Conservation (phyloP, 2,113 vertebrate species). For the Arizona elegans region DNA sequence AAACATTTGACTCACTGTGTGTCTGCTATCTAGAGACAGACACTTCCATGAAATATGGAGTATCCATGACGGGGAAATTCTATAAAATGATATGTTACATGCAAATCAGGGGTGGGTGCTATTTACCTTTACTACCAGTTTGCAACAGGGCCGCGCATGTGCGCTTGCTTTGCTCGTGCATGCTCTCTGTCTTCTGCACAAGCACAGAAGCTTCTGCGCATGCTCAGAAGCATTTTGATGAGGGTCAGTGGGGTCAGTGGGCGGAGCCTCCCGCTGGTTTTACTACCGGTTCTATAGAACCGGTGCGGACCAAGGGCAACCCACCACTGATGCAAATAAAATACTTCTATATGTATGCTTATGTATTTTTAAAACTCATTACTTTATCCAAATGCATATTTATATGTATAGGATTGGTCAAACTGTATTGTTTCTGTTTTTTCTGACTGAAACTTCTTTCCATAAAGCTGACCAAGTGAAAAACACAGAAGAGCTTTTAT, state of each 20-base stretch:
- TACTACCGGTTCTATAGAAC: too few species aligned
- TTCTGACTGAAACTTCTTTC: conserved; percentile 17
- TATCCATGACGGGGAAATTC: background rate
- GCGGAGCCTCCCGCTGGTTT: too few species aligned
- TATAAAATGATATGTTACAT: background rate
- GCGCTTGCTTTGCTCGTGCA: too few species aligned
- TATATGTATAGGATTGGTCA: background rate
- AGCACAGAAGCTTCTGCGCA: too few species aligned
- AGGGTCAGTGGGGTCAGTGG: too few species aligned
- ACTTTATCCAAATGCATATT: background rate
- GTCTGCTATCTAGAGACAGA: background rate
- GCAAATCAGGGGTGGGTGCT: too few species aligned
- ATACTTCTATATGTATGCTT: background rate
- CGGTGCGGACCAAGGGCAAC: too few species aligned
- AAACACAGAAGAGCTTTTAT: conserved; percentile 31
- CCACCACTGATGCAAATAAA: background rate
- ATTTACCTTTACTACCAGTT: too few species aligned
- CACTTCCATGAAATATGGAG: background rate
- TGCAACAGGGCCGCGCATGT: too few species aligned
- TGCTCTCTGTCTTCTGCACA: too few species aligned
- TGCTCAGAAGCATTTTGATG: too few species aligned
- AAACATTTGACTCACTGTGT: background rate
- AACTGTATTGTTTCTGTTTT: conserved; percentile 6
- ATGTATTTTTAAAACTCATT: background rate
- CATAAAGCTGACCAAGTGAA: background rate